Evolutionary conservation across 2,797 vertebrate genomes (phyloP).

Genomic region (Cygnus olor): DNA sequence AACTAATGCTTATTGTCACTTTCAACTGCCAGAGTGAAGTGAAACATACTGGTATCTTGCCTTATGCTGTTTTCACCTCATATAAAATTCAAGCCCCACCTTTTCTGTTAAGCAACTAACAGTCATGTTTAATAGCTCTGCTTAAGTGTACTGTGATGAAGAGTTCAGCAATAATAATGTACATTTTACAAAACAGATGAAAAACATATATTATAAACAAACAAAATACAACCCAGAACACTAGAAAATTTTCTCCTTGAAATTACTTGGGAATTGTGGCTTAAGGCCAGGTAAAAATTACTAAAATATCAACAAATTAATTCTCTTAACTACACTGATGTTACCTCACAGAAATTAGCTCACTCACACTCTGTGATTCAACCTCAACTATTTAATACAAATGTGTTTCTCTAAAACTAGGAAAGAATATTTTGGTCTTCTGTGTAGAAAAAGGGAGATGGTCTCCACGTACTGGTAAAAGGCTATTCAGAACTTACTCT

Average conservation of each 20-base stretch:
- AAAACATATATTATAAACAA: background rate
- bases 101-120: background rate
- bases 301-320: background rate
- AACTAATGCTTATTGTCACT: background rate
- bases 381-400: background rate
- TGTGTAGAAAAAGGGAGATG: background rate
- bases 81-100: background rate
- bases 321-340: background rate
- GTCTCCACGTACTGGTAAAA: background rate
- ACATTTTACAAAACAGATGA: background rate
- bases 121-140: background rate
- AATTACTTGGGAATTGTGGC: background rate
- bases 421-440: background rate
- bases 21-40: background rate
- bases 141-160: background rate
- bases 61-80: background rate
- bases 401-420: background rate
- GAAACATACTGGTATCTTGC: background rate
- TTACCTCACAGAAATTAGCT: background rate
- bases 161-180: background rate
- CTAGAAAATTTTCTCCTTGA: background rate
- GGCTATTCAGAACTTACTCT: background rate
- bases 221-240: background rate
- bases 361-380: background rate
- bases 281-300: background rate